Base-by-base conservation (phyloP, 2,888 invertebrate genomes). In the Napeogenes sylphis region DNA sequence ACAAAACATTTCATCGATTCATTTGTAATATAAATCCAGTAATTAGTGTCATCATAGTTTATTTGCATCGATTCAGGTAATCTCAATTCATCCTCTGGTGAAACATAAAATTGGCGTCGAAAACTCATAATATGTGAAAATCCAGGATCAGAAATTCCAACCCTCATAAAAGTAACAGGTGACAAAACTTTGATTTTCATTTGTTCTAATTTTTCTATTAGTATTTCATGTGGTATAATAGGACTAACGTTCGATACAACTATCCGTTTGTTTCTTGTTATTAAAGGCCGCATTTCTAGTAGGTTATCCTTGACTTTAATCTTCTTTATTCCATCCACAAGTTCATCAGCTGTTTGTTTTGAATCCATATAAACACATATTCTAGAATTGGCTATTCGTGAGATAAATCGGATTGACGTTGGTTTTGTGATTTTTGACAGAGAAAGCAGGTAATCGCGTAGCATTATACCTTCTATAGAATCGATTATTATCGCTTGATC, bases 401-500 rank as follows among this genome's bases (percentile, higher is more conserved):
- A 64, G 5, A 68, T 58, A 59, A 68, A 68, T 32, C 64, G 54
- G 21, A 68, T 68, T 38, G 54, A 38, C 21, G 61, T 42, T 3
- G 64, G 14, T 12, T 51, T 55, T 58, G 60, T 61, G 14, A 64
- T 10, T 6, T 59, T 14, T 2, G 62, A 58, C 35, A 68, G 58
- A 4, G 64, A 51, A n/a, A 64, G 13, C 21, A 64, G 55, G 51
- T 68, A 66, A 30, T 68, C 68, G 32, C 59, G 61, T 10, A 68
- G 14, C n/a, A 59, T 56, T 13, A 66, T 55, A 57, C 65, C 67
- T n/a, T 67, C 68, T 5, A 68, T 62, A 3, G 67, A 58, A 13
- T 68, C 66, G 8, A 70, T 4, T 54, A 70, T 57, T 13, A 70
- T 62, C 13, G 70, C 67, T 67, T 70, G 70, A 51, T 68, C 68